A percentile compares a stretch with the other conserved stretches of the same genome.
These are phyloP conservation scores for Telmatherina bonti DNA, from an alignment of 2,797 vertebrate genomes.

Conservation along the genomic window DNA sequence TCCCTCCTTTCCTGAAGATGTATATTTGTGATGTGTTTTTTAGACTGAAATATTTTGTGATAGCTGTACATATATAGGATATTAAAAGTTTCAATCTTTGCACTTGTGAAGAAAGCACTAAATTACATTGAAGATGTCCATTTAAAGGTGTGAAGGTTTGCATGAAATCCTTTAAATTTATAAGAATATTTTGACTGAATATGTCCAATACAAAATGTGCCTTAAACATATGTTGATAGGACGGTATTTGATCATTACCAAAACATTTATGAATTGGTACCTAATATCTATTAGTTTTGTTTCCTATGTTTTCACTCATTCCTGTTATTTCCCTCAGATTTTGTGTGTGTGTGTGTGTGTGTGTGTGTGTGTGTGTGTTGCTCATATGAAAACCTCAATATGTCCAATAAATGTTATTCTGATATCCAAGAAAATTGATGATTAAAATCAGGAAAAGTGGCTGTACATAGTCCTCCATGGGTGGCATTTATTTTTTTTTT, in stretches of 20 bases:
- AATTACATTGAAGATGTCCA: conserved; percentile 10
- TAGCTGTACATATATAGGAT: conserved; percentile 31
- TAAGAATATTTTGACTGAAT: conserved; percentile 33
- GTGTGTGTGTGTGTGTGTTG: conserved; percentile 1
- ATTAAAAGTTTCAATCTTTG: conserved; percentile 33
- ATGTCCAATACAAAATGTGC: conserved; percentile 53
- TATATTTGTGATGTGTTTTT: conserved; percentile 44
- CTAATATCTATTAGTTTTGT: not conserved
- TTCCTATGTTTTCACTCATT: conserved; percentile 13
- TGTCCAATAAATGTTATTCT: conserved; percentile 77
- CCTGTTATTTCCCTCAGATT: conserved; percentile 3
- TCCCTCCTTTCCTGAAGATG: conserved; percentile 25
- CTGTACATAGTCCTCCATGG: not conserved
- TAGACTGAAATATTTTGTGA: conserved; percentile 54
- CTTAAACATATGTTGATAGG: conserved; percentile 49
- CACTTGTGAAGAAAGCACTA: conserved; percentile 17
- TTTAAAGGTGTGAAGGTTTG: conserved; percentile 6
- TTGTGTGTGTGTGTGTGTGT: not conserved
- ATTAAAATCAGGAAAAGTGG: not conserved
- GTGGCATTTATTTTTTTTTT: too few relatives aligned
- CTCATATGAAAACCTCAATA: conserved; percentile 26
- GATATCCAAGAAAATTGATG: conserved; percentile 20
- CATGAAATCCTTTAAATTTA: conserved; percentile 24
- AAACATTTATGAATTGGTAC: not conserved
- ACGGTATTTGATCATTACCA: conserved; percentile 16